These are phyloP conservation scores for Lindbergichthys nudifrons DNA, from an alignment of 2,797 vertebrate species.

Conservation along the genomic window DNA sequence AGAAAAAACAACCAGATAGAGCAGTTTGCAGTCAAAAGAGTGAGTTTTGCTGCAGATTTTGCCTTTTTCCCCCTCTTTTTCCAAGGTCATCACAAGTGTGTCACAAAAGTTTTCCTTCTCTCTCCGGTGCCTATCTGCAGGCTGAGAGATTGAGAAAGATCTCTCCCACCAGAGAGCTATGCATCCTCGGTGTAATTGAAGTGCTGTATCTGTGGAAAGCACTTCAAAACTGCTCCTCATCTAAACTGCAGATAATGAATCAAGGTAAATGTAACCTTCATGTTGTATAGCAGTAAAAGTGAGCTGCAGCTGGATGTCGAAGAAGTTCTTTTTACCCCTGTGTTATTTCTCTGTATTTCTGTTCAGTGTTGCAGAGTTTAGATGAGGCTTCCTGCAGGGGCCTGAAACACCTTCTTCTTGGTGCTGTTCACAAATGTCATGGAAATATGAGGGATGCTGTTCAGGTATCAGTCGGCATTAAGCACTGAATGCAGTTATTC, in stretches of 20 bases:
- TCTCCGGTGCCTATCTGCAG: conserved; percentile 75
- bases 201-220: conserved; percentile 98
- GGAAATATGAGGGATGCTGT: conserved; percentile 95
- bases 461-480: conserved; percentile 83
- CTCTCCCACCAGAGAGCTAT: conserved; percentile 89
- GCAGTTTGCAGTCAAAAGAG: conserved; percentile 96
- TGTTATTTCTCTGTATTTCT: conserved; percentile 30
- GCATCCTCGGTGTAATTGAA: conserved; percentile 94
- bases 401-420: conserved; percentile 94
- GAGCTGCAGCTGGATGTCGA: not conserved
- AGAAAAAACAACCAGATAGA: conserved; percentile 99
- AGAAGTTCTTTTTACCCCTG: not conserved
- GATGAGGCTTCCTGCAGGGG: conserved; percentile 89
- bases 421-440: conserved; percentile 97
- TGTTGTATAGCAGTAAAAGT: not conserved
- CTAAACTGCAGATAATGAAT: conserved; percentile 97
- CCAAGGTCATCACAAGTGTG: not conserved
- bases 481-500: not conserved
- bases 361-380: conserved; percentile 92
- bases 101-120: not conserved
- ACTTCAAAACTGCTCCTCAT: conserved; percentile 94
- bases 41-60: conserved; percentile 40
- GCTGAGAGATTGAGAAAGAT: conserved; percentile 94
- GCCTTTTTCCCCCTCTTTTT: not conserved
- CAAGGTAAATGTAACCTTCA: conserved; percentile 85